Conservation (phyloP, 2,113 vertebrate species). For the Sardina pilchardus region DNA sequence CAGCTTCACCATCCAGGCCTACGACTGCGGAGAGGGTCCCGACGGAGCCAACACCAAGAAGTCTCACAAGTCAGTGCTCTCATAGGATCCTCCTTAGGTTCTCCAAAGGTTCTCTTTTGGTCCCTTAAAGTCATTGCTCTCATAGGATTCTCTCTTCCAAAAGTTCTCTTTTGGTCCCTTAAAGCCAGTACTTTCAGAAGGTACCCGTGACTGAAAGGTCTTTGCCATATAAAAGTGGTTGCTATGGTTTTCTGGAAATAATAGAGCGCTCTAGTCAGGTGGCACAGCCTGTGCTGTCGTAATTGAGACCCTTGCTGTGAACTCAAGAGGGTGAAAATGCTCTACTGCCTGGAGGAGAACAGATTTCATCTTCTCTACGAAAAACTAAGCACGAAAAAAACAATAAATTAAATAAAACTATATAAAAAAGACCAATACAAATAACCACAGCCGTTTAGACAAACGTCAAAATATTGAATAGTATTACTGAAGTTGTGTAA, state of each 20-base stretch:
- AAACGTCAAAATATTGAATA: neutral
- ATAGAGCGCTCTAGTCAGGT: neutral
- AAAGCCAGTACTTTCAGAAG: too few species aligned
- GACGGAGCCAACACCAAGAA: conserved; percentile 96
- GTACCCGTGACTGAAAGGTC: neutral
- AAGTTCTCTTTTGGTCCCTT: too few species aligned
- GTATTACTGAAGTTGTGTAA: too few species aligned
- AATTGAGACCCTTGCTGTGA: neutral
- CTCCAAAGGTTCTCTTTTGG: too few species aligned
- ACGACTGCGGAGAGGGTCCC: conserved; percentile 94
- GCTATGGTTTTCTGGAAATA: neutral
- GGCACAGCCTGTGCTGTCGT: neutral
- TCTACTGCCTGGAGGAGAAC: neutral
- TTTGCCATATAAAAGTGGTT: neutral
- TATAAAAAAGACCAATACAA: neutral
- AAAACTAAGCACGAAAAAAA: neutral
- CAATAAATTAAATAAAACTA: neutral
- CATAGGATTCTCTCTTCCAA: neutral
- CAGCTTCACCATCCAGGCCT: conserved; percentile 97
- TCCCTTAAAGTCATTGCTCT: neutral
- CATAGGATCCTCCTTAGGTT: neutral
- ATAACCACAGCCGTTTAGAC: neutral
- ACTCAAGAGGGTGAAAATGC: neutral
- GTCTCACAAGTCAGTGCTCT: conserved; percentile 90
- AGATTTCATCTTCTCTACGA: neutral